Evolutionary conservation across 2,888 invertebrate species (phyloP).

Genomic region (Philhelius pedissequus): DNA sequence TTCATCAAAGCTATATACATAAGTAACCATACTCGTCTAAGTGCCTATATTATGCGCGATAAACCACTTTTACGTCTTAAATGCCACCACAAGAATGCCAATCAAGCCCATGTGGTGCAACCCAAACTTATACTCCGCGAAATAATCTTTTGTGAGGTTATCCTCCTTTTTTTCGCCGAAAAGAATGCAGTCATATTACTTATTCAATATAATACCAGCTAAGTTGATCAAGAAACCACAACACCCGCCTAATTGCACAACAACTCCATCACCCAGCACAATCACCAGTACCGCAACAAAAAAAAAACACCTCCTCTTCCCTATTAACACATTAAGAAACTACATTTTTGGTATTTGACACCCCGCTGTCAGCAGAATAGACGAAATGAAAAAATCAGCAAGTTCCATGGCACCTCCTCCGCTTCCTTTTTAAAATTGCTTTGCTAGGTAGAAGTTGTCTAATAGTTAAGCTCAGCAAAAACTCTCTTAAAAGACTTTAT

Average conservation of each 20-base stretch:
- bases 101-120: conserved; percentile 17
- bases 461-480: background rate
- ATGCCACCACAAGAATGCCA: conserved; percentile 54
- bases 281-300: too few species aligned
- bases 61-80: conserved; percentile 22
- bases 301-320: background rate
- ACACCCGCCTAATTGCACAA: conserved; percentile 59
- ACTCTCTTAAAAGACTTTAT: background rate
- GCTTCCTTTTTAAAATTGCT: conserved; percentile 58
- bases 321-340: conserved; percentile 45
- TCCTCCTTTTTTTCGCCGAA: conserved; percentile 23
- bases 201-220: conserved; percentile 4
- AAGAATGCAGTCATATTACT: conserved; percentile 62
- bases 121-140: conserved; percentile 7
- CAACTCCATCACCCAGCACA: background rate
- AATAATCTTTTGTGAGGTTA: conserved; percentile 30
- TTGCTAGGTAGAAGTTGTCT: background rate
- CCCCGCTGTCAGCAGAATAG: conserved; percentile 66
- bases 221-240: conserved; percentile 42
- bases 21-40: conserved; percentile 21
- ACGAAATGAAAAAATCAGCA: conserved; percentile 14
- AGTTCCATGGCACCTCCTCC: conserved; percentile 41
- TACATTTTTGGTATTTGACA: conserved; percentile 63
- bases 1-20: conserved; percentile 8
- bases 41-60: background rate